phyloP scores from a whole-genome alignment of 2,888 invertebrate genomes.

The Hemicrepidius hirtus region DNA sequence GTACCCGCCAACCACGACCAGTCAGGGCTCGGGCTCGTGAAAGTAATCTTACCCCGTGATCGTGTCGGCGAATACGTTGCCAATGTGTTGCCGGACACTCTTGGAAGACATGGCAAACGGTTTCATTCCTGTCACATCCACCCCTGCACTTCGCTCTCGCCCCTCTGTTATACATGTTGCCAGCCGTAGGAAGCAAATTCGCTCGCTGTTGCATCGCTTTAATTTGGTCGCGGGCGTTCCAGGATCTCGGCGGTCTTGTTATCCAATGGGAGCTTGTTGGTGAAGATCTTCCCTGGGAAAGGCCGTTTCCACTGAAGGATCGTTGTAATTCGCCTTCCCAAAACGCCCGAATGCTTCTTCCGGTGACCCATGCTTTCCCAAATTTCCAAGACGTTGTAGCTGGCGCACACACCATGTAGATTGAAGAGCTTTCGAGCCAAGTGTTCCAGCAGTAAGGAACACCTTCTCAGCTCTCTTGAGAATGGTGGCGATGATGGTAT shows the following conservation, averaged over 20 bases:
- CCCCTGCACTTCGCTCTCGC: neutral
- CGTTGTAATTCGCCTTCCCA: neutral
- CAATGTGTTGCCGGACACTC: slow-evolving; percentile 44
- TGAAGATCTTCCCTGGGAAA: neutral
- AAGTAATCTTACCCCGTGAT: slow-evolving; percentile 43
- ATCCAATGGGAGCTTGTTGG: neutral
- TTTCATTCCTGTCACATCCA: neutral
- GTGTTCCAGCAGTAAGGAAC: neutral
- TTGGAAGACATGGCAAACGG: slow-evolving; percentile 50
- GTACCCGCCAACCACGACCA: slow-evolving; percentile 33
- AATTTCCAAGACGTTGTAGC: neutral
- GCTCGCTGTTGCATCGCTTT: neutral
- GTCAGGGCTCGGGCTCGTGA: neutral
- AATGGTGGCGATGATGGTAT: neutral
- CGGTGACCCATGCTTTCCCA: neutral
- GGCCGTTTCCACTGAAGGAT: neutral
- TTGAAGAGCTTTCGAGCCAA: neutral
- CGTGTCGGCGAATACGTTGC: slow-evolving; percentile 51
- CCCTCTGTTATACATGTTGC: neutral
- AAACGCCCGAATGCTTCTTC: neutral
- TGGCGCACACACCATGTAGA: neutral
- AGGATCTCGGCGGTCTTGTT: neutral
- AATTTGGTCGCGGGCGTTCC: neutral
- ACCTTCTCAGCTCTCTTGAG: neutral
- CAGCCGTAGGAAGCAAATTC: neutral